These are phyloP conservation scores for Agriopis leucophaearia DNA, from an alignment of 2,888 invertebrate genomes.

Conservation along the genomic window DNA sequence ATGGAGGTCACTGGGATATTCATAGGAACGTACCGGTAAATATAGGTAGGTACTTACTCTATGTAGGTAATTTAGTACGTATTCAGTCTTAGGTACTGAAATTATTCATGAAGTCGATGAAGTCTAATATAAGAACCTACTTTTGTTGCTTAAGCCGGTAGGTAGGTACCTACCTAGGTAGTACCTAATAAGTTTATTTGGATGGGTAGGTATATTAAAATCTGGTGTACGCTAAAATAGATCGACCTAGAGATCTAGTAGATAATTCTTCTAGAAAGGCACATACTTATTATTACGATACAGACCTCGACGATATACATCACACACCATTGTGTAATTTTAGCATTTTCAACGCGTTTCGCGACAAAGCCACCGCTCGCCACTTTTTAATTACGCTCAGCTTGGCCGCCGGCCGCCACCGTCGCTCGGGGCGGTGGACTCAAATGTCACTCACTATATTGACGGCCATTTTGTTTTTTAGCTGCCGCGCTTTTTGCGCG, in stretches of 20 bases:
- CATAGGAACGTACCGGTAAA: too few species aligned
- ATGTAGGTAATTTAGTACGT: too few species aligned
- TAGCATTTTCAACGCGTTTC: constrained; percentile 49
- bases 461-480: constrained; percentile 69
- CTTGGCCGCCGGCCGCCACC: constrained; percentile 41
- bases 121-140: too few species aligned
- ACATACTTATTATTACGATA: background rate
- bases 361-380: constrained; percentile 56
- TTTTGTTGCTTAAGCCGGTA: too few species aligned
- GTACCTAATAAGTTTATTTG: background rate
- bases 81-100: too few species aligned
- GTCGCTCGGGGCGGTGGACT: constrained; percentile 53
- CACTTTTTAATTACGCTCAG: constrained; percentile 58
- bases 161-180: background rate
- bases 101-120: too few species aligned
- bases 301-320: constrained; percentile 43
- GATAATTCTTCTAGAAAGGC: background rate
- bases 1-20: too few species aligned
- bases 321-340: constrained; percentile 43
- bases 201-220: too few species aligned
- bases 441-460: constrained; percentile 79
- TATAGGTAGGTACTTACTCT: too few species aligned
- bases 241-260: background rate
- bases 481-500: constrained; percentile 68
- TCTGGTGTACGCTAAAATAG: too few species aligned